phyloP scores from a whole-genome alignment of 1,140 invertebrate genomes.

The Scaptomyza pallida region DNA sequence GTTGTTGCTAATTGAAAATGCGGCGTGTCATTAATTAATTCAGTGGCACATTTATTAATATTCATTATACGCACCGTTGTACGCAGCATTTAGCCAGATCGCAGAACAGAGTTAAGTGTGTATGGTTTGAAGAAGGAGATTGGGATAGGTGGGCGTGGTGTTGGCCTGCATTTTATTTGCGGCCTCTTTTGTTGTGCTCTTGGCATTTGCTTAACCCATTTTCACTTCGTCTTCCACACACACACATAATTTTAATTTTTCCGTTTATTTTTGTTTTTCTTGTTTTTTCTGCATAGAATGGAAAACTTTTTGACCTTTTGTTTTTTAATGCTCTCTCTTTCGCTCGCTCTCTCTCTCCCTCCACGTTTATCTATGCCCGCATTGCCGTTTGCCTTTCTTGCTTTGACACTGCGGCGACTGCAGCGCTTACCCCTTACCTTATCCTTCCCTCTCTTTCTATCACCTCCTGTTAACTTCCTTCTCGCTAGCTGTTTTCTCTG shows the following conservation, averaged over 20 bases:
- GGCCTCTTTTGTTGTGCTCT: slow-evolving; percentile 37
- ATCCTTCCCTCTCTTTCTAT: neutral
- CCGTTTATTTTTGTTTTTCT: slow-evolving; percentile 1
- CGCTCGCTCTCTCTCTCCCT: neutral
- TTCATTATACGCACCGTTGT: slow-evolving; percentile 71
- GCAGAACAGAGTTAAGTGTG: neutral
- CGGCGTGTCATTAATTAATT: slow-evolving; percentile 57
- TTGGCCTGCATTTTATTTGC: slow-evolving; percentile 49
- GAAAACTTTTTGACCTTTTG: slow-evolving; percentile 68
- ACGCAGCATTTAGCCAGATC: neutral
- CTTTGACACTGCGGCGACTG: slow-evolving; percentile 75
- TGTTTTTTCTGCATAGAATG: neutral
- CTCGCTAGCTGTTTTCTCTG: slow-evolving; percentile 35
- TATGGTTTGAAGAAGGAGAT: neutral
- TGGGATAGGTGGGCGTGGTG: slow-evolving; percentile 7
- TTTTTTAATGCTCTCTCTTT: slow-evolving; percentile 47
- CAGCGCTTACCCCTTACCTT: slow-evolving; percentile 34
- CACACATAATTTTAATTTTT: neutral
- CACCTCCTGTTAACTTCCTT: neutral
- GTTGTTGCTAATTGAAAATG: slow-evolving; percentile 61
- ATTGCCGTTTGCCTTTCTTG: slow-evolving; percentile 58
- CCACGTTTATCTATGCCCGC: slow-evolving; percentile 69
- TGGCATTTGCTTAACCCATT: slow-evolving; percentile 64
- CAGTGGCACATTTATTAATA: slow-evolving; percentile 72
- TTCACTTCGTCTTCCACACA: slow-evolving; percentile 30